Percentiles rank a stretch among this genome's conserved stretches.
Evolutionary conservation across 1,140 invertebrate genomes (phyloP).

Genomic region (Nixonia krombeini): DNA sequence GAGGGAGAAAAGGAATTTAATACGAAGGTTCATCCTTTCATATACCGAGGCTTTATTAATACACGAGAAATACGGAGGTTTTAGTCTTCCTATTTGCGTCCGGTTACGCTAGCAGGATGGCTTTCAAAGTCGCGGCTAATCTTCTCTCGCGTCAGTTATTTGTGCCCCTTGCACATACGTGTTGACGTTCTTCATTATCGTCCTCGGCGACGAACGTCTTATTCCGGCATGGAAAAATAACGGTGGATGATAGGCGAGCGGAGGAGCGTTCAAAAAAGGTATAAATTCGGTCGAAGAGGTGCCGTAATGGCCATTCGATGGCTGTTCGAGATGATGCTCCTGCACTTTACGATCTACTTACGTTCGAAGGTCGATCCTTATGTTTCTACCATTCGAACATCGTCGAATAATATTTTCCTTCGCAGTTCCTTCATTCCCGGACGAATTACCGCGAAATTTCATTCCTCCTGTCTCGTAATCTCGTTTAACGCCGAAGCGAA

Average conservation of each 20-base stretch:
- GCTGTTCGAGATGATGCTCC: slow-evolving; percentile 27
- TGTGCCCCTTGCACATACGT: slow-evolving; percentile 2
- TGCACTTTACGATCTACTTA: slow-evolving; percentile 33
- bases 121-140: slow-evolving; percentile 1
- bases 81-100: slow-evolving; percentile 1
- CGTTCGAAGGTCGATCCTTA: slow-evolving; percentile 29
- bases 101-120: background rate
- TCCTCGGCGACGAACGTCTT: slow-evolving; percentile 1
- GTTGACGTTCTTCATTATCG: slow-evolving; percentile 4
- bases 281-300: slow-evolving; percentile 15
- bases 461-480: slow-evolving; percentile 2
- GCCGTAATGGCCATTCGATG: slow-evolving; percentile 28
- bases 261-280: slow-evolving; percentile 17
- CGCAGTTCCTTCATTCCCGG: slow-evolving; percentile 5
- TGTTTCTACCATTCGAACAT: slow-evolving; percentile 30
- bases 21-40: slow-evolving; percentile 1
- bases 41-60: slow-evolving; percentile 5
- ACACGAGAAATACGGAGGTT: background rate
- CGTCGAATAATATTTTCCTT: slow-evolving; percentile 25
- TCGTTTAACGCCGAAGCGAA: background rate
- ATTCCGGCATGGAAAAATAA: background rate
- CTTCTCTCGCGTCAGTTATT: background rate
- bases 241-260: slow-evolving; percentile 9
- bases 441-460: slow-evolving; percentile 10
- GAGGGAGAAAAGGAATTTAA: background rate